Base-by-base conservation (phyloP, 2,888 invertebrate species). In the Neoitamus cyanurus region DNA sequence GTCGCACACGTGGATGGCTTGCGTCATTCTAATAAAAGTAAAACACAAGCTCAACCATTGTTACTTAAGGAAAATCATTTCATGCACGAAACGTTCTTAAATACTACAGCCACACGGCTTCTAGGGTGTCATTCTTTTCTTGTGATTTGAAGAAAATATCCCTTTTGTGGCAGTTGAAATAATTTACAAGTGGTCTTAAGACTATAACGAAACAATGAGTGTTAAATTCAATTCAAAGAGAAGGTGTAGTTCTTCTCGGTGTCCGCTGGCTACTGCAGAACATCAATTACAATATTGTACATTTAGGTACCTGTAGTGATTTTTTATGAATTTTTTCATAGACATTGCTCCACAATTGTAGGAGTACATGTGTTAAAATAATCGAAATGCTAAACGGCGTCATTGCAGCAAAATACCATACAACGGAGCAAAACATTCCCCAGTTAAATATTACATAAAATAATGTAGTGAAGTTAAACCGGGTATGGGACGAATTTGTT, bases 241-340 rank as follows among this genome's bases (percentile, higher is more conserved):
- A 70, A 70, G 34, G n/a, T 70, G 31, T 25, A 30, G 34, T 31
- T 5, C 15, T 25, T n/a, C 31, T 25, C 28, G 25, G 7, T 70
- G 70, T 30, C 70, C 70, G 0, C 34, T 70, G 28, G 70, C 34
- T 31, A 31, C 9, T 31, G 34, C 70, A n/a, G 31, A 70, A 31
- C 70, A 70, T 70, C 70, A 70, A 70, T 15, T 70, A 13, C 70
- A 73, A 73, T 73, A 9, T 73, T 73, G 36, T n/a, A 15, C 34
- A 3, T 73, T 73, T 37, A 73, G 13, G 73, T 73, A 37, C 20
- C 11, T n/a, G 7, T 2, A 13, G 9, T 73, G n/a, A 11, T 25
- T 73, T 25, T 5, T 25, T 5, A 20, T 37, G 9, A 1, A 25
- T 34, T 73, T 7, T 25, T 31, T n/a, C 5, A 5, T 42, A 42